Percentiles rank a stretch among this genome's conserved stretches.
Conservation (phyloP, 2,797 vertebrate species). For the Serranus cabrilla region DNA sequence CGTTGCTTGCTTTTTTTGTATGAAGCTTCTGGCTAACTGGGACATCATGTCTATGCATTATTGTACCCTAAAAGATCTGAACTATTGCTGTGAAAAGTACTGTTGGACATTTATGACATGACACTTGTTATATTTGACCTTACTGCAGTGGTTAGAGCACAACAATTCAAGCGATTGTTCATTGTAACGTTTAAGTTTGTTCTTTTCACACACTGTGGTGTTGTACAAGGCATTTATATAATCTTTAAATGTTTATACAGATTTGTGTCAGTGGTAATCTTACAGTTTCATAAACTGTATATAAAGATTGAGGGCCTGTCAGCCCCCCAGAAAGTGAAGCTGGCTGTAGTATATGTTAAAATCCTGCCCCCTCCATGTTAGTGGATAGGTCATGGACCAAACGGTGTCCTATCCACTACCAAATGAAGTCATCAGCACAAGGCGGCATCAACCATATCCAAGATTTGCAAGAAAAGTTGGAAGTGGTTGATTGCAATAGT, state of each 20-base stretch:
- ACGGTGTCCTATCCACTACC: too few species aligned
- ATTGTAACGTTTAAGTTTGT: not conserved
- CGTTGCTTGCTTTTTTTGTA: not conserved
- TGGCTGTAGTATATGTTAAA: too few species aligned
- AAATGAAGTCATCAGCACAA: too few species aligned
- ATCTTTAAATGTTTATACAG: not conserved
- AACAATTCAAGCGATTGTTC: not conserved
- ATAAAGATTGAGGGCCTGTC: too few species aligned
- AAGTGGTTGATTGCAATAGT: not conserved
- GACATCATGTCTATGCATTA: slow-evolving; percentile 19
- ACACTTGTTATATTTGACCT: slow-evolving; percentile 1
- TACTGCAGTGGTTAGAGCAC: not conserved
- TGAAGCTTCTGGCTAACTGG: not conserved
- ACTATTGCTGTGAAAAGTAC: not conserved
- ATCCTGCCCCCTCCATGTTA: too few species aligned
- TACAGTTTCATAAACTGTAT: too few species aligned
- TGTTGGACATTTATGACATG: slow-evolving; percentile 2
- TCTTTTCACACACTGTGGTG: not conserved
- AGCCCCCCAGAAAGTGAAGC: too few species aligned
- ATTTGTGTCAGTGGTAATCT: not conserved
- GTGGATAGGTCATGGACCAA: too few species aligned
- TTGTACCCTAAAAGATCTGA: not conserved
- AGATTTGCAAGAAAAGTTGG: not conserved
- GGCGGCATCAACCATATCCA: too few species aligned
- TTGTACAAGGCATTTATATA: not conserved